Base-by-base conservation (phyloP, 1,140 invertebrate species). In the Bombus impatiens region DNA sequence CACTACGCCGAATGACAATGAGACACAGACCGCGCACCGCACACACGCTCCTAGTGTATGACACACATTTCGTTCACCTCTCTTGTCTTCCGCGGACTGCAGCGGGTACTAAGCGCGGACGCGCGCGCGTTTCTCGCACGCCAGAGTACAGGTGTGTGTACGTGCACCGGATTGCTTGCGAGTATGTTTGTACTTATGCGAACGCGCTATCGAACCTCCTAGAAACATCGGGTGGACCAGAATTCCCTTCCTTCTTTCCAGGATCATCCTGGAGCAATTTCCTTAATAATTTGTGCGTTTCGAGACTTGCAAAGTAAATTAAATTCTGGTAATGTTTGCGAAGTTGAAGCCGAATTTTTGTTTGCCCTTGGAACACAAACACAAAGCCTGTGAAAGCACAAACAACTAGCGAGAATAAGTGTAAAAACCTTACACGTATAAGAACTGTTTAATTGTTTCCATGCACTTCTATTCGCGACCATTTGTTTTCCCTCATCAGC, bases 51-150 rank as follows among this genome's bases (percentile, higher is more conserved):
- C 77, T 76, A 68, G 83, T 80, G 79, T 83, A 83, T 93, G 92
- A 92, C 92, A 93, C 77, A 93, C 92, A 93, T 93, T 91, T 93
- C 87, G 86, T 80, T 91, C 79, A 89, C 82, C 78, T 85, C 83
- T 85, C 83, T 59, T 71, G 76, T 84, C 87, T 91, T 91, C 88
- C 86, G 88, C 82, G 86, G 89, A 89, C 81, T 87, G 76, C 67
- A 42, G 44, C 85, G 82, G 53, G 67, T 79, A 83, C 57, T 78
- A 72, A 76, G 79, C 74, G 72, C 65, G 59, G 8, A 15, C 44
- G n/a, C 25, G 71, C 67, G 53, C 74, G 44, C 25, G 32, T 80
- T 59, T 35, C 28, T 47, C 40, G 18, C 80, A 78, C 70, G 62
- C 80, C 80, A 62, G 67, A 35, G 42, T 44, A 44, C 65, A 40